phyloP scores from a whole-genome alignment of 2,797 vertebrate genomes.

The Chloroceryle inda region DNA sequence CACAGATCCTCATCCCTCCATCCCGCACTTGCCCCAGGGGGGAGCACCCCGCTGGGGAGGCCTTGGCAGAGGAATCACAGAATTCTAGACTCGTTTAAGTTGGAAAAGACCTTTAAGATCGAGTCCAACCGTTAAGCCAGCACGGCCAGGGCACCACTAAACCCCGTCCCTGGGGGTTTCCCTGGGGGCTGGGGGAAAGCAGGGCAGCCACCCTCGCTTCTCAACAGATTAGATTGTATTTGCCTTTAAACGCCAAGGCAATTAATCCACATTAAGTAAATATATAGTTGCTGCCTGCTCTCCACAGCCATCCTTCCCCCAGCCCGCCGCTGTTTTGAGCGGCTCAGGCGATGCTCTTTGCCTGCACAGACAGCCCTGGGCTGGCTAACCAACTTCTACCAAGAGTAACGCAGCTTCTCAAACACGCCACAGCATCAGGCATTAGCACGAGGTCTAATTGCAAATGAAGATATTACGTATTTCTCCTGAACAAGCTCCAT shows the following conservation, averaged over 20 bases:
- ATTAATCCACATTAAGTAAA: neutral
- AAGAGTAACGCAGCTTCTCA: too few species aligned
- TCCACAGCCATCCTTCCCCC: too few species aligned
- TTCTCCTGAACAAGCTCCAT: neutral
- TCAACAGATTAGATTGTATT: neutral
- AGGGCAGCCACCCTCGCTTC: too few species aligned
- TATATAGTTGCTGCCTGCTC: neutral
- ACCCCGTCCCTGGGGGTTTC: neutral
- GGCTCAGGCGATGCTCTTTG: too few species aligned
- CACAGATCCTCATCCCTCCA: too few species aligned
- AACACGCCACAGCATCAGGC: too few species aligned
- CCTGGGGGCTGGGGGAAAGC: neutral
- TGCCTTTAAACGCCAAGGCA: neutral
- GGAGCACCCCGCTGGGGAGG: neutral
- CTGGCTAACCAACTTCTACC: too few species aligned
- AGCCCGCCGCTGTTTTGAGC: too few species aligned
- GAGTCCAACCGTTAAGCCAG: too few species aligned
- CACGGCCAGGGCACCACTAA: neutral
- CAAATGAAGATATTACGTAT: rapidly evolving
- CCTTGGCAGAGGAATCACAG: neutral
- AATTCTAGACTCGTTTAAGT: neutral
- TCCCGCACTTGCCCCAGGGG: neutral
- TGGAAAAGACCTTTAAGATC: neutral
- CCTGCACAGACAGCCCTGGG: too few species aligned
- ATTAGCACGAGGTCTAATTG: too few species aligned